phyloP scores from a whole-genome alignment of 2,797 vertebrate genomes.

The Thripadectes ignobilis region DNA sequence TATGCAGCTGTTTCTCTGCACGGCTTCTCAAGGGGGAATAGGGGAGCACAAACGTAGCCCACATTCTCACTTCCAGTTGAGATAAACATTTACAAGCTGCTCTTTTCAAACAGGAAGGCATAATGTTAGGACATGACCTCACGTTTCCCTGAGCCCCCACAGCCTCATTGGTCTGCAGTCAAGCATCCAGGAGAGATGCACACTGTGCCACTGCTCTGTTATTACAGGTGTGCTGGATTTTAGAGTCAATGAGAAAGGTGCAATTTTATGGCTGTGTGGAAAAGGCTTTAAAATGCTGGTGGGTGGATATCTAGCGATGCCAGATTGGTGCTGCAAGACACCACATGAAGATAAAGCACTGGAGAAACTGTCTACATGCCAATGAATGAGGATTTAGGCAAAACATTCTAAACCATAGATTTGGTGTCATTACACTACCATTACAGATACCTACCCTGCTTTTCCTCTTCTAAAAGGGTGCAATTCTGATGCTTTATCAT shows the following conservation, averaged over 20 bases:
- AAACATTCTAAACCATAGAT: neutral
- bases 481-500: neutral
- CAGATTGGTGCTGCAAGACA: neutral
- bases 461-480: constrained; percentile 2
- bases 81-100: constrained; percentile 45
- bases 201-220: constrained; percentile 34
- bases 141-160: neutral
- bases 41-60: neutral
- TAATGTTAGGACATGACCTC: neutral
- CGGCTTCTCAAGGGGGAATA: neutral
- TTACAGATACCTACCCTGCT: neutral
- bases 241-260: neutral
- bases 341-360: neutral
- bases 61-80: neutral
- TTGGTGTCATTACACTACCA: neutral
- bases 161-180: neutral
- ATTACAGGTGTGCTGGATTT: constrained; percentile 60
- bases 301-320: neutral
- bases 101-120: constrained; percentile 30
- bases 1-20: neutral
- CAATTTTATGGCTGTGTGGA: constrained; percentile 33
- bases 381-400: neutral
- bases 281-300: constrained; percentile 26
- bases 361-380: neutral
- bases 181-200: constrained; percentile 1